Conservation (phyloP, 2,797 vertebrate species). For the Natrix natrix region DNA sequence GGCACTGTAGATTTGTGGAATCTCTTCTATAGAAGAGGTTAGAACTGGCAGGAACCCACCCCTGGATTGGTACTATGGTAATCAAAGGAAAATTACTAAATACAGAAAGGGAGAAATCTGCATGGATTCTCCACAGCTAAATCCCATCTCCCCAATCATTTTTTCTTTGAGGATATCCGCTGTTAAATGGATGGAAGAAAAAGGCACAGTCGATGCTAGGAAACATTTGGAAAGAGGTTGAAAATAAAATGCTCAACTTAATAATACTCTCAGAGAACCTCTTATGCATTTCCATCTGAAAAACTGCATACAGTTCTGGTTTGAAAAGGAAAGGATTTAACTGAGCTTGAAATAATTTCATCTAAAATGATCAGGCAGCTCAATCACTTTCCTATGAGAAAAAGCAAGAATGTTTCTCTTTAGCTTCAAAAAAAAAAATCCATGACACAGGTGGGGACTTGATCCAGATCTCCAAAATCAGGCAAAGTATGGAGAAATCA, state of each 20-base stretch:
- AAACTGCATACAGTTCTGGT: not conserved
- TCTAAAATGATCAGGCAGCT: not conserved
- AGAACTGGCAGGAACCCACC: too few relatives aligned
- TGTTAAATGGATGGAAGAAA: not conserved
- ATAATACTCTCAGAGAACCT: not conserved
- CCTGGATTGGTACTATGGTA: not conserved
- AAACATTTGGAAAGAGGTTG: not conserved
- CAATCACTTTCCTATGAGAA: not conserved
- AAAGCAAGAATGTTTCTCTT: not conserved
- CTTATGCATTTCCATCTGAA: not conserved
- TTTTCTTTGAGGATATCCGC: not conserved
- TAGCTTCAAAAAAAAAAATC: not conserved
- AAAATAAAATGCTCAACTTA: not conserved
- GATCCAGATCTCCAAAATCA: not conserved
- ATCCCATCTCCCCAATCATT: not conserved
- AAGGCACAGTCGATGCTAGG: not conserved
- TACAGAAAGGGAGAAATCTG: not conserved
- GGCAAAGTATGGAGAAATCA: not conserved
- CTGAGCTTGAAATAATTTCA: not conserved
- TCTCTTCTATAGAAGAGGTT: too few relatives aligned
- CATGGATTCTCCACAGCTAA: not conserved
- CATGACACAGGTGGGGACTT: not conserved
- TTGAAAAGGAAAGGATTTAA: not conserved
- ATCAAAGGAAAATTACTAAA: not conserved
- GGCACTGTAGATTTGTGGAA: too few relatives aligned